phyloP scores from a whole-genome alignment of 2,888 invertebrate species.

The Phorcus lineatus region DNA sequence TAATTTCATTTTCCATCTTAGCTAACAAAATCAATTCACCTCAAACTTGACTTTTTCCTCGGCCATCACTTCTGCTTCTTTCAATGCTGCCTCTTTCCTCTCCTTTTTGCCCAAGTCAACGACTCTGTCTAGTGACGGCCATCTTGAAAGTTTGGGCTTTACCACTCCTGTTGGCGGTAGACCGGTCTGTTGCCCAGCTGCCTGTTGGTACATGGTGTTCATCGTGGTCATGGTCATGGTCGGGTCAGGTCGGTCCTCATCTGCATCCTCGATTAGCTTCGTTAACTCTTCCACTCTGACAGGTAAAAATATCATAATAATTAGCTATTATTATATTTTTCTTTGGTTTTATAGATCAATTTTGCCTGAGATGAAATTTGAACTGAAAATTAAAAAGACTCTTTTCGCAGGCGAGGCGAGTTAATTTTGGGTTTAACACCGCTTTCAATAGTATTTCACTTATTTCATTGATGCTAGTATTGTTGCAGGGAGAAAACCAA shows the following conservation, averaged over 20 bases:
- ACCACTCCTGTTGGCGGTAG: not conserved
- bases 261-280: conserved; percentile 63
- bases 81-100: not conserved
- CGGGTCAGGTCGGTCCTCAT: not conserved
- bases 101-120: not conserved
- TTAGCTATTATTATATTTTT: not conserved
- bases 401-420: too few species aligned
- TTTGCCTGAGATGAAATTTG: too few species aligned
- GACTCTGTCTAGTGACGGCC: not conserved
- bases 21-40: not conserved
- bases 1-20: too few species aligned
- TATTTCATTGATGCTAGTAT: too few species aligned
- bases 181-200: not conserved
- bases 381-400: too few species aligned
- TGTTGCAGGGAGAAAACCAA: too few species aligned
- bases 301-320: not conserved
- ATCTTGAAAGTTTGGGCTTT: not conserved
- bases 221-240: not conserved
- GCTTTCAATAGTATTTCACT: too few species aligned
- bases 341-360: not conserved
- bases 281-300: conserved; percentile 68
- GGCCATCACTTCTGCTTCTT: not conserved
- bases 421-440: too few species aligned
- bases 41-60: conserved; percentile 1
- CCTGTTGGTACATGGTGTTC: not conserved